These are phyloP conservation scores for Neolamprologus hecqui DNA, from an alignment of 2,113 vertebrate species.

Conservation along the genomic window DNA sequence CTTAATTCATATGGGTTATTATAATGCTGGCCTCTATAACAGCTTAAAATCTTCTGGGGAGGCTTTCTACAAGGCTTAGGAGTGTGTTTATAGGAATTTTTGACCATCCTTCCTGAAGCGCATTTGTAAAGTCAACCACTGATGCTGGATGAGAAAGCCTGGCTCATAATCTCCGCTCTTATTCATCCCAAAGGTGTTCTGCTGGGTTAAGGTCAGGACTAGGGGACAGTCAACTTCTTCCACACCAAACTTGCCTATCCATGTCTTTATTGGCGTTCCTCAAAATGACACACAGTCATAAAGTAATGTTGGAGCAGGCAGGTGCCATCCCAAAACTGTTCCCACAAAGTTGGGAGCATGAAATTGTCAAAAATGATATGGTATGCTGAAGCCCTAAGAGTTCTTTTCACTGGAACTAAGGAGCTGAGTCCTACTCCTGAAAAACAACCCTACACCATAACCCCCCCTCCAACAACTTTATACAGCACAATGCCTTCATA, in stretches of 20 bases:
- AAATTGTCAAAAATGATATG: not conserved
- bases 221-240: not conserved
- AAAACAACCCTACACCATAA: not conserved
- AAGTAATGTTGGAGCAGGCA: not conserved
- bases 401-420: not conserved
- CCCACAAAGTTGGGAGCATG: not conserved
- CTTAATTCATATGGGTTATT: not conserved
- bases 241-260: not conserved
- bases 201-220: not conserved
- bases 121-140: not conserved
- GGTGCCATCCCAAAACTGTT: not conserved
- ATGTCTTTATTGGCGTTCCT: not conserved
- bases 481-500: not conserved
- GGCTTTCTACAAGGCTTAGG: not conserved
- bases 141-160: not conserved
- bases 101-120: accelerated
- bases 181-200: not conserved
- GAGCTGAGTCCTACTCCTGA: not conserved
- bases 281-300: accelerated
- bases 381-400: not conserved
- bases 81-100: not conserved
- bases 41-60: not conserved
- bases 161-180: not conserved
- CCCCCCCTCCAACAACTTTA: not conserved
- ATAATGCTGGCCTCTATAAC: not conserved